phyloP scores from a whole-genome alignment of 2,888 invertebrate species.

The Psococerastis gibbosa region DNA sequence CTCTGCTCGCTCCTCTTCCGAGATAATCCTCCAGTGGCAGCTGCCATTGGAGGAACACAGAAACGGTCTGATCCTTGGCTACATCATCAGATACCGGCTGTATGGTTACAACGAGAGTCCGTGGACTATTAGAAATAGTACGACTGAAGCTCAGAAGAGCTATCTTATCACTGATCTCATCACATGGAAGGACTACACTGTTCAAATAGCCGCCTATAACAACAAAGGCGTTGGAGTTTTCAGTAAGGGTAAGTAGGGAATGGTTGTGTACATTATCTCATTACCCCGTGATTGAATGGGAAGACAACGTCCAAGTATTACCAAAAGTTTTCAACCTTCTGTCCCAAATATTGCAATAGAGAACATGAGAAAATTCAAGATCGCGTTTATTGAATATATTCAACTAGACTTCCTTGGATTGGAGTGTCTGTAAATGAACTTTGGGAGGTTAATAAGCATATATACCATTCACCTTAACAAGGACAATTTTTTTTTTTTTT shows the following conservation, averaged over 20 bases:
- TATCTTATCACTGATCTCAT: slow-evolving; percentile 83
- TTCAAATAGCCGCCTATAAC: slow-evolving; percentile 93
- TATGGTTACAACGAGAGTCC: slow-evolving; percentile 83
- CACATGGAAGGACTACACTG: slow-evolving; percentile 93
- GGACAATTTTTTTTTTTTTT: too few relatives aligned
- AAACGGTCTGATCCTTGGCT: slow-evolving; percentile 89
- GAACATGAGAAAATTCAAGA: too few relatives aligned
- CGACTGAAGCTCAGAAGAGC: slow-evolving; percentile 80
- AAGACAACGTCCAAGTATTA: too few relatives aligned
- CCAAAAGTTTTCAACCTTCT: too few relatives aligned
- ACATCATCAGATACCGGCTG: slow-evolving; percentile 75
- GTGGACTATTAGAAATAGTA: slow-evolving; percentile 81
- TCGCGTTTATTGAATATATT: too few relatives aligned
- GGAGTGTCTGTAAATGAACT: too few relatives aligned
- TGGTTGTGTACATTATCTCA: too few relatives aligned
- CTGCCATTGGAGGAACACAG: slow-evolving; percentile 85
- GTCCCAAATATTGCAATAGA: too few relatives aligned
- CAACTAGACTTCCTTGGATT: too few relatives aligned
- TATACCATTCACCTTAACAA: too few relatives aligned
- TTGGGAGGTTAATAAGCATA: too few relatives aligned
- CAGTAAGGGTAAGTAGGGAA: slow-evolving; percentile 70
- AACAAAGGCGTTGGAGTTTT: slow-evolving; percentile 89
- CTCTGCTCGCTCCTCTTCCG: slow-evolving; percentile 80
- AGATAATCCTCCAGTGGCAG: slow-evolving; percentile 95
- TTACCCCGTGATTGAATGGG: too few relatives aligned